phyloP scores from a whole-genome alignment of 2,797 vertebrate species.

The Emys orbicularis region DNA sequence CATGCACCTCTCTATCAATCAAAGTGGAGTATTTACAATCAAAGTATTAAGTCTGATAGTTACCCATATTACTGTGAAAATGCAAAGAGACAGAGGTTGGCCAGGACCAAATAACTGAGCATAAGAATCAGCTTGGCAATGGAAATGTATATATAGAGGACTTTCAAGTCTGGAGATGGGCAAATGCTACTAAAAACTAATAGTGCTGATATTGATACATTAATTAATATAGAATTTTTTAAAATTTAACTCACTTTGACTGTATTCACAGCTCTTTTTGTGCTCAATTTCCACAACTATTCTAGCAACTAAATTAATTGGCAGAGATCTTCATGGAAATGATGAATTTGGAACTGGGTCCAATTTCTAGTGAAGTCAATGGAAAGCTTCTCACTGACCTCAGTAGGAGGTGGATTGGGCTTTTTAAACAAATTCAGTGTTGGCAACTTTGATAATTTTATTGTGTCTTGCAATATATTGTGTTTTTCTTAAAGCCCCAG shows the following conservation, averaged over 20 bases:
- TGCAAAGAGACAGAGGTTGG: not conserved
- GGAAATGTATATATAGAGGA: not conserved
- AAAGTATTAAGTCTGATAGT: not conserved
- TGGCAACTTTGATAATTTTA: not conserved
- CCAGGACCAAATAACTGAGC: not conserved
- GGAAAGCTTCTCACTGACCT: not conserved
- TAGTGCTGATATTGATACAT: too few relatives aligned
- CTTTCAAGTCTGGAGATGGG: not conserved
- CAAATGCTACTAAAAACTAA: not conserved
- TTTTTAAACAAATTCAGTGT: not conserved
- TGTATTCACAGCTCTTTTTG: not conserved
- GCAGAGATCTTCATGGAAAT: too few relatives aligned
- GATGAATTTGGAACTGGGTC: too few relatives aligned
- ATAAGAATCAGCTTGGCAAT: not conserved
- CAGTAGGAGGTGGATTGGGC: not conserved
- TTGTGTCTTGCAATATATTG: not conserved
- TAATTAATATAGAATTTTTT: too few relatives aligned
- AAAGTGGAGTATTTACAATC: too few relatives aligned
- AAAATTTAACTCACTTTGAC: too few relatives aligned
- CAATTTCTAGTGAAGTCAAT: too few relatives aligned
- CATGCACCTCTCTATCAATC: too few relatives aligned
- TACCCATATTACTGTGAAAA: not conserved
- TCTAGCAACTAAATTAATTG: too few relatives aligned
- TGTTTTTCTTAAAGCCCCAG: not conserved
- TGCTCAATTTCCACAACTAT: too few relatives aligned